Evolutionary conservation across 2,888 invertebrate species (phyloP).

Genomic region (Scaeva pyrastri): DNA sequence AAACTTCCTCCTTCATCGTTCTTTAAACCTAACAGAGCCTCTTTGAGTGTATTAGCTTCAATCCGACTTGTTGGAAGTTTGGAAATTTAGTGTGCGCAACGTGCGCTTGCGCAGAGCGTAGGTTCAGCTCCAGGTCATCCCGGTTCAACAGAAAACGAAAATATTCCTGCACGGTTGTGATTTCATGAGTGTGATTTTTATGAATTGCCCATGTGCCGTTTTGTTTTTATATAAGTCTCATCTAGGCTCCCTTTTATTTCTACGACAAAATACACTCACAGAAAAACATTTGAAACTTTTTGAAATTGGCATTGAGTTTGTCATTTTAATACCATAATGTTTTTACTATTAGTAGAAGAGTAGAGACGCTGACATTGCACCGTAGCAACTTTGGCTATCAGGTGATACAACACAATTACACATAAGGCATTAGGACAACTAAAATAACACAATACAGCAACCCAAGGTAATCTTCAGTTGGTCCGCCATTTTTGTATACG

Average conservation of each 20-base stretch:
- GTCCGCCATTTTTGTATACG: too few species aligned
- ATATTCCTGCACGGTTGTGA: constrained; percentile 56
- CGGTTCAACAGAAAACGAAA: constrained; percentile 68
- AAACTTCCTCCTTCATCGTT: too few species aligned
- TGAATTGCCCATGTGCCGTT: constrained; percentile 51
- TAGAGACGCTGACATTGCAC: too few species aligned
- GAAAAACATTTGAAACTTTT: not conserved
- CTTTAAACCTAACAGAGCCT: not conserved
- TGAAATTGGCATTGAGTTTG: too few species aligned
- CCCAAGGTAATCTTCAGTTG: too few species aligned
- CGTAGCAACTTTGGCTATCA: too few species aligned
- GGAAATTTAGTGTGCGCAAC: not conserved
- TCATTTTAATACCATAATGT: too few species aligned
- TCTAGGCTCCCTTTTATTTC: not conserved
- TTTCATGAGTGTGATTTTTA: constrained; percentile 60
- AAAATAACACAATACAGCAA: too few species aligned
- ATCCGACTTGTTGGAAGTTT: not conserved
- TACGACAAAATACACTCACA: not conserved
- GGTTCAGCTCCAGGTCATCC: constrained; percentile 46
- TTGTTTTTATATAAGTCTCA: not conserved
- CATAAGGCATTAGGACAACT: too few species aligned
- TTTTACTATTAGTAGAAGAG: too few species aligned
- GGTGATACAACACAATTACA: too few species aligned
- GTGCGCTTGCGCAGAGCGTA: constrained; percentile 31
- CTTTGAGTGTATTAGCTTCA: constrained; percentile 13